phyloP scores from a whole-genome alignment of 2,113 vertebrate species.

The Bombycilla garrulus region DNA sequence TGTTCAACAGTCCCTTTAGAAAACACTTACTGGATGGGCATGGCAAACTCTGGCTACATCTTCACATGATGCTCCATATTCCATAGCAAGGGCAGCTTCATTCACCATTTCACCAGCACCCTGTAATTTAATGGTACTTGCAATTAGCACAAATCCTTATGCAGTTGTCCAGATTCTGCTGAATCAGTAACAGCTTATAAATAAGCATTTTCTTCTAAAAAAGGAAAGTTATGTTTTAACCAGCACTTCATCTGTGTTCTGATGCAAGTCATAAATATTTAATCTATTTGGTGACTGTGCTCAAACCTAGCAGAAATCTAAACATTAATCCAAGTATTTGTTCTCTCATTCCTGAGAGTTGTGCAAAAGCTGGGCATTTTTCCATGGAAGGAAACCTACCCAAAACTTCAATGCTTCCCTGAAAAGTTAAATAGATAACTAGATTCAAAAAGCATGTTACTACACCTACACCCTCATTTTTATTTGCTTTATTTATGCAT shows the following conservation, averaged over 20 bases:
- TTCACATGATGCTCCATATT: constrained; percentile 97
- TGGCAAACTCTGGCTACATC: constrained; percentile 96
- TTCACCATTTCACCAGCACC: constrained; percentile 98
- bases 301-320: not conserved
- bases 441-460: not conserved
- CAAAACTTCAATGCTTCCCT: not conserved
- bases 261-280: not conserved
- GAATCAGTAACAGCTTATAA: not conserved
- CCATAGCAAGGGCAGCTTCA: constrained; percentile 95
- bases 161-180: not conserved
- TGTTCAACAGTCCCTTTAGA: not conserved
- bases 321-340: not conserved
- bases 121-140: constrained; percentile 63
- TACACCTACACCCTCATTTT: not conserved
- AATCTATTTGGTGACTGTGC: not conserved
- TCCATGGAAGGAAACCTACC: not conserved
- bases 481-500: not conserved
- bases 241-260: not conserved
- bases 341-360: not conserved
- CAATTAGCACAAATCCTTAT: not conserved
- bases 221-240: not conserved
- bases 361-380: not conserved
- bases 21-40: constrained; percentile 89
- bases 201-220: not conserved
- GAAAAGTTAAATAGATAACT: not conserved